phyloP scores from a whole-genome alignment of 1,140 invertebrate genomes.

The Heliconius hewitsoni region DNA sequence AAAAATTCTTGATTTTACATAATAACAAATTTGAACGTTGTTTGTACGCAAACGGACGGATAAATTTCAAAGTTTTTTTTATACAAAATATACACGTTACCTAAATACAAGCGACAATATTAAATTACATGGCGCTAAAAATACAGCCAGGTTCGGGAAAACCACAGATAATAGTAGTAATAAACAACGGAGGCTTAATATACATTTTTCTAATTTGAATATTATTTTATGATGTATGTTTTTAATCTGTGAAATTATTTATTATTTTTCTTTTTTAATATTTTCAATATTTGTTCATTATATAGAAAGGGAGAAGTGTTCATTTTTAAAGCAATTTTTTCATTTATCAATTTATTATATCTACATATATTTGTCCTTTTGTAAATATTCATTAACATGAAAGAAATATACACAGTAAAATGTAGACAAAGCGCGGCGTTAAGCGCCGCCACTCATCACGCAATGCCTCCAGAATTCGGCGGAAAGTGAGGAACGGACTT shows the following conservation, averaged over 20 bases:
- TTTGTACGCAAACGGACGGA: constrained; percentile 17
- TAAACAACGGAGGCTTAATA: neutral
- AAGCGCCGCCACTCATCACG: no score
- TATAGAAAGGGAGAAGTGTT: no score
- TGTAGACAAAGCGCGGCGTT: no score
- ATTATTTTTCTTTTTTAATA: neutral
- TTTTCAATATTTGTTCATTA: no score
- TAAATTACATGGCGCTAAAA: constrained; percentile 33
- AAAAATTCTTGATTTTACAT: constrained; percentile 22
- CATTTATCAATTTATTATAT: no score
- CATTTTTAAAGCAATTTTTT: no score
- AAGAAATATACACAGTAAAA: no score
- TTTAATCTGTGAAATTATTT: neutral
- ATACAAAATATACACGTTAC: neutral
- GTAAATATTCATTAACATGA: no score
- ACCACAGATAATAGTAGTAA: neutral
- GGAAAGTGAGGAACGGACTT: no score
- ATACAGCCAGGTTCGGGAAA: constrained; percentile 17
- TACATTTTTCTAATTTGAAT: neutral
- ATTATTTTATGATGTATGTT: neutral
- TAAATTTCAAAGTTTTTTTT: constrained; percentile 16
- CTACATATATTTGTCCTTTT: no score
- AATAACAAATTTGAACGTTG: constrained; percentile 33
- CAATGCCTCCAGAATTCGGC: no score
- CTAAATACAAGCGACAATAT: constrained; percentile 27